A percentile compares a stretch with the other conserved stretches of the same genome.
Evolutionary conservation across 2,888 invertebrate species (phyloP).

Genomic region (Ophion costatus): DNA sequence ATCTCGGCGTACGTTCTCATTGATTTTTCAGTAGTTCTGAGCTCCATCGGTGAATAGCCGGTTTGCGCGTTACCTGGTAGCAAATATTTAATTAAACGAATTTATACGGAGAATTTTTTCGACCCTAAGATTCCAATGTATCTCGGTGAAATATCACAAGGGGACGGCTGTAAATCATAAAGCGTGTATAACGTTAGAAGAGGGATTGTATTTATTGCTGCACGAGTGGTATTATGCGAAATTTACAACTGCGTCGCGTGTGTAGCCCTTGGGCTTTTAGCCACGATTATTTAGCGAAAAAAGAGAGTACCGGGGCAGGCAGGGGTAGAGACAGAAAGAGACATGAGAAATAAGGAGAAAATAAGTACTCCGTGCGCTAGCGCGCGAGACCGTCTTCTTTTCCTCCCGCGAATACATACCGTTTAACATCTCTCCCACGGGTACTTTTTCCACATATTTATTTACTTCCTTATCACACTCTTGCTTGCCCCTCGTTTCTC

Average conservation of each 20-base stretch:
- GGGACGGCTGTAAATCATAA: slow-evolving; percentile 52
- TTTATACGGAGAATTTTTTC: slow-evolving; percentile 30
- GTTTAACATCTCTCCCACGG: slow-evolving; percentile 72
- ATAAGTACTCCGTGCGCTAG: slow-evolving; percentile 42
- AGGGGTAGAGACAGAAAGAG: slow-evolving; percentile 3
- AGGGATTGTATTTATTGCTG: slow-evolving; percentile 62
- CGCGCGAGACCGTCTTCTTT: slow-evolving; percentile 28
- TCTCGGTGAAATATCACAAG: slow-evolving; percentile 51
- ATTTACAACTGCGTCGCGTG: slow-evolving; percentile 65
- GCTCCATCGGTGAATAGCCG: background rate
- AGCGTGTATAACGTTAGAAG: slow-evolving; percentile 39
- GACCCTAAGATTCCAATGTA: slow-evolving; percentile 44
- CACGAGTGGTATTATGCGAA: slow-evolving; percentile 59
- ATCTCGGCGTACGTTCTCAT: background rate
- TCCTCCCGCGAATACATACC: slow-evolving; percentile 26
- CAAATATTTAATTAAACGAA: slow-evolving; percentile 50
- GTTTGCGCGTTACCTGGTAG: slow-evolving; percentile 42
- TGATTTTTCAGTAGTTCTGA: background rate
- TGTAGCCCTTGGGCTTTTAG: slow-evolving; percentile 60
- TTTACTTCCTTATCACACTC: slow-evolving; percentile 75
- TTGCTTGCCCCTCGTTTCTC: slow-evolving; percentile 45
- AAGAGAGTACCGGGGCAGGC: slow-evolving; percentile 1
- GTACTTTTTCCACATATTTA: slow-evolving; percentile 81
- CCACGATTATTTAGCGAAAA: slow-evolving; percentile 58
- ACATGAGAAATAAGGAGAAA: slow-evolving; percentile 49